phyloP scores from a whole-genome alignment of 2,888 invertebrate species.

The Parasteatoda lunata region DNA sequence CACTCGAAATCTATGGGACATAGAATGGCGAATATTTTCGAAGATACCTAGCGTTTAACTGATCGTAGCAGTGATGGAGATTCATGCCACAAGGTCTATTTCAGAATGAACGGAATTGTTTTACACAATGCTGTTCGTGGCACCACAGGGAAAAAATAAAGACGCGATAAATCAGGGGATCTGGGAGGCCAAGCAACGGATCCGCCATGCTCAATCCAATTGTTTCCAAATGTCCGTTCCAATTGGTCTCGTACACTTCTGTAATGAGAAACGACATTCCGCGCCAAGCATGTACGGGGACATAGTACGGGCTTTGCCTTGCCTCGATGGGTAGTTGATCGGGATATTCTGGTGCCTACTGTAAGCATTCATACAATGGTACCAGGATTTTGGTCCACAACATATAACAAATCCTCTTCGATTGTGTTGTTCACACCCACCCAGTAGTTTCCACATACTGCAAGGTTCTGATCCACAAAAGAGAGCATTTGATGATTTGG shows the following conservation, averaged over 20 bases:
- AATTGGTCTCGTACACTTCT: conserved; percentile 3
- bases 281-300: background rate
- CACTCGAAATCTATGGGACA: too few species aligned
- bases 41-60: too few species aligned
- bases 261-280: conserved; percentile 22
- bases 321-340: background rate
- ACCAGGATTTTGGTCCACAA: too few species aligned
- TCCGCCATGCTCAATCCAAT: background rate
- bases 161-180: too few species aligned
- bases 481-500: conserved; percentile 5
- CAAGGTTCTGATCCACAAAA: background rate
- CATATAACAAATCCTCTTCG: too few species aligned
- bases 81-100: too few species aligned
- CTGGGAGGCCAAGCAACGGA: background rate
- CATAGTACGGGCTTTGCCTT: background rate
- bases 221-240: background rate
- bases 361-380: background rate
- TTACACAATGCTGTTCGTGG: too few species aligned
- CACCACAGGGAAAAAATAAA: too few species aligned
- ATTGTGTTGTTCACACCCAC: background rate
- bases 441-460: background rate
- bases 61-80: too few species aligned
- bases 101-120: too few species aligned
- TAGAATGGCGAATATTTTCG: too few species aligned
- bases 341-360: background rate